phyloP scores from a whole-genome alignment of 2,888 invertebrate species.

The Deroplatys truncata region DNA sequence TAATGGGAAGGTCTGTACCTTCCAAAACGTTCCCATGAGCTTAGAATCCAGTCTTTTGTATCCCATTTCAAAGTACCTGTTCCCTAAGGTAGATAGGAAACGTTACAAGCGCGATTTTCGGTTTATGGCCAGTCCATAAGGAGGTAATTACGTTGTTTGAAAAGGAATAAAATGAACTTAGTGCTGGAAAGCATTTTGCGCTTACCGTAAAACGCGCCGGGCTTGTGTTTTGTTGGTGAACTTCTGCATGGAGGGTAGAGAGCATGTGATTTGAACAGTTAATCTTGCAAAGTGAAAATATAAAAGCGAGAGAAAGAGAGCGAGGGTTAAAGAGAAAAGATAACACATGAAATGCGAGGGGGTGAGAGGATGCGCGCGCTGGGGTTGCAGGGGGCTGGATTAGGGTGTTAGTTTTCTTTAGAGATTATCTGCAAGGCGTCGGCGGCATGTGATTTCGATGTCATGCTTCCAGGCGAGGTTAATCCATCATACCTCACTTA shows the following conservation, averaged over 20 bases:
- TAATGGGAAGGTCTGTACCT: too few relatives aligned
- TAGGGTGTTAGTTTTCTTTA: conserved; percentile 9
- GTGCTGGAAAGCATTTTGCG: neutral
- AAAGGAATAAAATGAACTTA: neutral
- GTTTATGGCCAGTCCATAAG: neutral
- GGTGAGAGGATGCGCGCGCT: neutral
- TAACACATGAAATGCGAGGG: conserved; percentile 6
- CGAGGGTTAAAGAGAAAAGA: conserved; percentile 12
- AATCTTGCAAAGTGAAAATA: conserved; percentile 11
- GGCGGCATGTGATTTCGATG: conserved; percentile 3
- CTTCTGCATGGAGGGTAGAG: neutral
- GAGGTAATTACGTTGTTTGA: neutral
- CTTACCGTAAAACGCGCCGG: neutral
- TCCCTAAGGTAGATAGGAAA: neutral
- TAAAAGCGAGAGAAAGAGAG: neutral
- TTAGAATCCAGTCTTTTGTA: too few relatives aligned
- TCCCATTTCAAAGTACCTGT: neutral
- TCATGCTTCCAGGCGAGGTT: conserved; percentile 3
- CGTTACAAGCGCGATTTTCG: neutral
- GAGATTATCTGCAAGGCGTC: neutral
- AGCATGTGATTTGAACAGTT: conserved; percentile 3
- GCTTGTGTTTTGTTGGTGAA: neutral
- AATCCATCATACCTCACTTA: neutral
- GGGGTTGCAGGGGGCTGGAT: neutral
- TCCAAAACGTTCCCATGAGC: too few relatives aligned